phyloP scores from a whole-genome alignment of 1,140 invertebrate genomes.

The Coptotermes formosanus region DNA sequence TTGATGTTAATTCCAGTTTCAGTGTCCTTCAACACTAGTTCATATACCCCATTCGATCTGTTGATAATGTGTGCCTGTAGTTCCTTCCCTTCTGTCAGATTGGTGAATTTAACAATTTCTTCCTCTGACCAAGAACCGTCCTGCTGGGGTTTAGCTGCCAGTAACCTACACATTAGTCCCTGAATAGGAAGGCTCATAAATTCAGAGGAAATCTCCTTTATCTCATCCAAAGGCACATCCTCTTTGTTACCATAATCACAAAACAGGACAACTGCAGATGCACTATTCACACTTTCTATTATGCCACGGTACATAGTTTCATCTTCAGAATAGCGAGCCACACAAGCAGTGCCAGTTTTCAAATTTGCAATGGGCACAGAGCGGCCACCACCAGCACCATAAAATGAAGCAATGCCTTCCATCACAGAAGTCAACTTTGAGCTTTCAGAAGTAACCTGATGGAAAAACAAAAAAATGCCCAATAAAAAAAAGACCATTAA shows the following conservation, averaged over 20 bases:
- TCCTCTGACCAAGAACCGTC: conserved; percentile 37
- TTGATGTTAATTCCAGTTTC: conserved; percentile 43
- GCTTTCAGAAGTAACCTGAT: conserved; percentile 46
- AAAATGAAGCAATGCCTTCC: conserved; percentile 44
- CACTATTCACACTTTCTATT: conserved; percentile 44
- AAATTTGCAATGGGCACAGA: background rate
- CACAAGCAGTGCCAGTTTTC: conserved; percentile 45
- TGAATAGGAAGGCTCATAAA: conserved; percentile 42
- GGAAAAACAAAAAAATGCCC: background rate
- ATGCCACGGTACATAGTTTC: conserved; percentile 56
- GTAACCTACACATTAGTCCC: conserved; percentile 47
- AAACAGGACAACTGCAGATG: conserved; percentile 50
- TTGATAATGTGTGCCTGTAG: conserved; percentile 46
- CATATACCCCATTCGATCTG: conserved; percentile 40
- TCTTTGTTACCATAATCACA: conserved; percentile 57
- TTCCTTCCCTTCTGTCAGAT: conserved; percentile 35
- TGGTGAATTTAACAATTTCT: conserved; percentile 39
- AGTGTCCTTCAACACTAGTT: conserved; percentile 43
- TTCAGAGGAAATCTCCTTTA: conserved; percentile 45
- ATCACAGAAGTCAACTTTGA: conserved; percentile 47
- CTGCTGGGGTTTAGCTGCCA: conserved; percentile 33
- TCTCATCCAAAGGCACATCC: conserved; percentile 40
- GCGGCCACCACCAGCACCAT: conserved; percentile 40
- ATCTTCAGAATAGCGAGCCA: conserved; percentile 56
- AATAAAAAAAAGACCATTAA: no score